These are phyloP conservation scores for Tribolium madens DNA, from an alignment of 1,140 invertebrate species.

Conservation along the genomic window DNA sequence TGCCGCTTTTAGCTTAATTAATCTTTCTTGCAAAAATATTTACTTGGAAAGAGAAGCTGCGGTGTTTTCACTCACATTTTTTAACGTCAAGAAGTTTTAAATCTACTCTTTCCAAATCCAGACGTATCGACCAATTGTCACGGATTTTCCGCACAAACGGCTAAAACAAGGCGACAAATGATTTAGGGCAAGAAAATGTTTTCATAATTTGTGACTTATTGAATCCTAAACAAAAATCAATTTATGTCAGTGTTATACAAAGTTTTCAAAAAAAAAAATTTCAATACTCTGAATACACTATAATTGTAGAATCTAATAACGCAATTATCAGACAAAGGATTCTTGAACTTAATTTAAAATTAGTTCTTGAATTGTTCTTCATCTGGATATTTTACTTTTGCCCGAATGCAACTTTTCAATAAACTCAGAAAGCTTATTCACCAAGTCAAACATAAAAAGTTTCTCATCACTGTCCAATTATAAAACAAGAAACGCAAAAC, in stretches of 20 bases:
- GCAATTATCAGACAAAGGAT: background rate
- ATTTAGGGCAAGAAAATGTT: background rate
- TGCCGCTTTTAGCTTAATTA: background rate
- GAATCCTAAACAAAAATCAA: background rate
- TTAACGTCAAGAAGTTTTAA: too few relatives aligned
- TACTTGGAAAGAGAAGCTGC: background rate
- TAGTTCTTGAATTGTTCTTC: background rate
- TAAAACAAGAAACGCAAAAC: background rate
- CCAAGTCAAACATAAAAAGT: background rate
- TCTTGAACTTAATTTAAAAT: background rate
- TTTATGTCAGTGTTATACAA: background rate
- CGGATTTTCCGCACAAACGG: slow-evolving; percentile 7
- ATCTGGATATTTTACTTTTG: background rate
- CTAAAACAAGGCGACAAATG: slow-evolving; percentile 6
- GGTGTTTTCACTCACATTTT: too few relatives aligned
- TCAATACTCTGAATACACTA: background rate
- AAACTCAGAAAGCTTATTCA: too few relatives aligned
- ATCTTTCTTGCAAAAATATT: background rate
- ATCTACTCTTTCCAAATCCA: background rate
- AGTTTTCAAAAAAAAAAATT: background rate
- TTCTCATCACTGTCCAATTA: background rate
- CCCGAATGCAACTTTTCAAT: background rate
- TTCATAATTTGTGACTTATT: background rate
- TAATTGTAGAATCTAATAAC: background rate
- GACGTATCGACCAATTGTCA: slow-evolving; percentile 25